Evolutionary conservation across 2,888 invertebrate species (phyloP), one percentile per base, ranked within the genome.

Genomic region (Alviniconcha strummeri): DNA sequence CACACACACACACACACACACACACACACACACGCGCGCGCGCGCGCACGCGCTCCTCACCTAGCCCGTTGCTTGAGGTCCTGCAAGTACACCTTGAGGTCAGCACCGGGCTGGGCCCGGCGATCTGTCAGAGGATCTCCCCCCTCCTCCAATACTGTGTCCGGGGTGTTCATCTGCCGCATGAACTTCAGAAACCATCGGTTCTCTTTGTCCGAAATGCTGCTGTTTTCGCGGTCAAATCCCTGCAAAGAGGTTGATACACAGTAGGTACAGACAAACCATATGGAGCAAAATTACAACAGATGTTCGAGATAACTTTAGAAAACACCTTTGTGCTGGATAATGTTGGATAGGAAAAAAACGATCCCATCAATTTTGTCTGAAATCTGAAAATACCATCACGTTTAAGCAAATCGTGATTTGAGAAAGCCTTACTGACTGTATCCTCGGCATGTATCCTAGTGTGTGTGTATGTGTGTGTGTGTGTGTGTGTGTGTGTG

Each of bases 111-210:
- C 69, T 90, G 91, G 19, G 90, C 86, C 57, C 88, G 84, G 9
- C 83, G 19, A 80, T 90, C 90, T 0, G 87, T 81, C 78, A 55
- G 60, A 54, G 75, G 81, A n/a, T 84, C 82, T 52, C 54, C 77
- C 57, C 8, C 69, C 8, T 78, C 74, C 79, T 64, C 67, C 15
- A 17, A 7, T 0, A 79, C 54, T 8, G 69, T 54, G 13, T 81
- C 82, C 7, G 81, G 64, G 15, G 84, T 78, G 74, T 89, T 88
- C 5, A 89, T 81, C 19, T 85, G 86, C 60, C 8, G 60, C 17
- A 92, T 84, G 82, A 92, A 92, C 84, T 91, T 91, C 60, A 92
- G 84, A 78, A 91, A 89, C 64, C 89, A 85, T 64, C 90, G 88
- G 78, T 90, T 90, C 83, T 91, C 89, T 36, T 87, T 87, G 83